Percentiles rank a stretch among this genome's conserved stretches.
phyloP scores from a whole-genome alignment of 2,797 vertebrate species.

The Apogon talboti region DNA sequence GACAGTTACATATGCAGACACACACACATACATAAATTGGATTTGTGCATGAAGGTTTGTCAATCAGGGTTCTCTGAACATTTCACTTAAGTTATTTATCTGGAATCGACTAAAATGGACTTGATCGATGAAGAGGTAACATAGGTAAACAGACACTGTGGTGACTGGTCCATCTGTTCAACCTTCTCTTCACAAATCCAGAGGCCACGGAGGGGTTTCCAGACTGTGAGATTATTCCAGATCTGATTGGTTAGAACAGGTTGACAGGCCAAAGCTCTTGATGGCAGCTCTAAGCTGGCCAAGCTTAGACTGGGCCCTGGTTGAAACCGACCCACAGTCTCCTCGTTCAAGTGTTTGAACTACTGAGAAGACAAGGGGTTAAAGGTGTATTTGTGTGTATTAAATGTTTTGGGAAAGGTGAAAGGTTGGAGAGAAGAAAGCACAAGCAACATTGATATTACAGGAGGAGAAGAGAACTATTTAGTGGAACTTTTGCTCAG shows the following conservation, averaged over 20 bases:
- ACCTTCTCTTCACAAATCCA: conserved; percentile 36
- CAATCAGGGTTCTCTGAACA: conserved; percentile 10
- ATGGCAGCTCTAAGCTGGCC: conserved; percentile 41
- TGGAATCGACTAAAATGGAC: conserved; percentile 9
- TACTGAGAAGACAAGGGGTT: conserved; percentile 1
- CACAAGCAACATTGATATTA: neutral
- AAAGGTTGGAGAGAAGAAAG: neutral
- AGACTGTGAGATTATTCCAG: conserved; percentile 26
- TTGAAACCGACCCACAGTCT: conserved; percentile 47
- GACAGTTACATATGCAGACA: conserved; percentile 19
- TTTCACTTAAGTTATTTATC: conserved; percentile 11
- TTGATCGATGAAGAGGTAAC: conserved; percentile 12
- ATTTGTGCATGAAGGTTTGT: conserved; percentile 12
- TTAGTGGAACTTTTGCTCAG: neutral
- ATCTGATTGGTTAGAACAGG: conserved; percentile 50
- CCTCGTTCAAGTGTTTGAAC: conserved; percentile 18
- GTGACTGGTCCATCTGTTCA: conserved; percentile 28
- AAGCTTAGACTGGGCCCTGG: conserved; percentile 43
- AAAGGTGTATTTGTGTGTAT: neutral
- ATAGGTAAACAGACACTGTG: conserved; percentile 1
- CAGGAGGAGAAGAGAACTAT: neutral
- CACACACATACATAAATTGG: conserved; percentile 21
- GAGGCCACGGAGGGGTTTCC: conserved; percentile 16
- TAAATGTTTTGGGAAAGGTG: conserved; percentile 5
- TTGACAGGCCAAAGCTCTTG: conserved; percentile 45